Conservation (phyloP, 2,797 vertebrate species). For the Eremophila alpestris region DNA sequence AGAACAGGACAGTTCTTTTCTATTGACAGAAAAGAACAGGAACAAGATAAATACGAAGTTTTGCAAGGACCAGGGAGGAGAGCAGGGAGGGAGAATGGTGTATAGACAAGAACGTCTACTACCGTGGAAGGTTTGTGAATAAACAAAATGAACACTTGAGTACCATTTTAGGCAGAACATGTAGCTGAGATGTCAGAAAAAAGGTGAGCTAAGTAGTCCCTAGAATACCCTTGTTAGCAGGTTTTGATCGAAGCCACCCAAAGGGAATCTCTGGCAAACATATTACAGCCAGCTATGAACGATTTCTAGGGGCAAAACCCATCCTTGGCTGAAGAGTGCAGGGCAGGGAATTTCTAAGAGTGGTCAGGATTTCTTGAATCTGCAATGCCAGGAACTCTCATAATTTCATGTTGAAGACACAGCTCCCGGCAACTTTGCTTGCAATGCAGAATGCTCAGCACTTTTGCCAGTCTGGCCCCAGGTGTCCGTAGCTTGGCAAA, state of each 20-base stretch:
- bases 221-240: not conserved
- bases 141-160: not conserved
- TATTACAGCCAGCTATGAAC: not conserved
- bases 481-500: slow-evolving; percentile 24
- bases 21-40: not conserved
- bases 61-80: not conserved
- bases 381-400: not conserved
- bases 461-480: slow-evolving; percentile 33
- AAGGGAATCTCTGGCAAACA: not conserved
- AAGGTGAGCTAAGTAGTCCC: not conserved
- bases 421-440: slow-evolving; percentile 15
- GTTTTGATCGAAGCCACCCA: not conserved
- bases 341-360: not conserved
- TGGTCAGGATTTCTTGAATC: not conserved
- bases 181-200: not conserved
- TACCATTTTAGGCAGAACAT: not conserved
- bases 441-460: not conserved
- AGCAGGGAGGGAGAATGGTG: not conserved
- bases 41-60: not conserved
- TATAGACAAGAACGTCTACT: not conserved
- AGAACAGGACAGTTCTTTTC: too few relatives aligned
- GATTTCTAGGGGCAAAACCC: not conserved
- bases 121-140: not conserved
- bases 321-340: not conserved
- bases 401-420: slow-evolving; percentile 9